phyloP scores from a whole-genome alignment of 2,888 invertebrate genomes.

The Isotomurus palustris region DNA sequence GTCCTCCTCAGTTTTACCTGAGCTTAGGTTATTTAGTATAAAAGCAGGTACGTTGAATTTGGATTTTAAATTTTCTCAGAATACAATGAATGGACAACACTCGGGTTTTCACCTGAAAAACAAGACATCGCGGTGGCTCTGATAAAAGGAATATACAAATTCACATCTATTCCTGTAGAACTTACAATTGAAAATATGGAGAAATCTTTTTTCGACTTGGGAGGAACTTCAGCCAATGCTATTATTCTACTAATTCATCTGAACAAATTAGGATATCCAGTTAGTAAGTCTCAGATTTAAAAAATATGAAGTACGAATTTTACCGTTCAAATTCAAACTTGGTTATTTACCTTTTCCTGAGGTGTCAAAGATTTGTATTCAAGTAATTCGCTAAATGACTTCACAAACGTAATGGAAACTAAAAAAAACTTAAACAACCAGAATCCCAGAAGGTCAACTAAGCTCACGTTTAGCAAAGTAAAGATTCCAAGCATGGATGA shows the following conservation, averaged over 20 bases:
- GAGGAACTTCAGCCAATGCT: conserved; percentile 14
- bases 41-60: background rate
- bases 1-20: no score
- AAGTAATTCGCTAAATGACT: background rate
- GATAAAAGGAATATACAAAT: conserved; percentile 10
- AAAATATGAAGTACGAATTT: no score
- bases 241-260: conserved; percentile 8
- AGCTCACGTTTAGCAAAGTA: no score
- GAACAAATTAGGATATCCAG: conserved; percentile 6
- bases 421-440: no score
- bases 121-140: background rate
- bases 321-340: no score
- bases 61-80: background rate
- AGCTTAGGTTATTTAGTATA: no score
- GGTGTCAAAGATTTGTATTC: conserved; percentile 1
- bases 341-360: background rate
- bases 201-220: conserved; percentile 10
- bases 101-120: background rate
- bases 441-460: no score
- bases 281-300: no score
- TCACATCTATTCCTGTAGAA: conserved; percentile 6
- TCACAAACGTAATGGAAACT: conserved; percentile 3
- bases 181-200: conserved; percentile 1
- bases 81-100: conserved; percentile 2
- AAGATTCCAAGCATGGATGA: no score